A percentile compares a stretch with the other conserved stretches of the same genome.
These are phyloP conservation scores for Cyprinus carpio DNA, from an alignment of 2,113 vertebrate genomes.

Conservation along the genomic window DNA sequence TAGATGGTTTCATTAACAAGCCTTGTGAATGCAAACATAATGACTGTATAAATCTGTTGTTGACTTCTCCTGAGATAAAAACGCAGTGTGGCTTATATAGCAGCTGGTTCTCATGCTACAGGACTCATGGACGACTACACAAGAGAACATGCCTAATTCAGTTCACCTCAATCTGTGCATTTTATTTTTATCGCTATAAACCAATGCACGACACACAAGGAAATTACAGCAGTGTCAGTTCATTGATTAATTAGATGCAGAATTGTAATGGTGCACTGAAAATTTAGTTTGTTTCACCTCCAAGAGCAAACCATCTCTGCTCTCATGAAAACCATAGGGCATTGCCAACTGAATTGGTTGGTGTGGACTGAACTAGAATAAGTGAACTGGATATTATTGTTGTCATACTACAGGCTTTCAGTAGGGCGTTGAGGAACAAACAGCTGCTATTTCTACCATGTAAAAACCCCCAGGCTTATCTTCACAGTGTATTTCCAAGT, in stretches of 20 bases:
- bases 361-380: background rate
- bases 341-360: background rate
- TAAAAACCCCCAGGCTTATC: constrained; percentile 20
- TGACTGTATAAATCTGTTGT: background rate
- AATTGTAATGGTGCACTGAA: background rate
- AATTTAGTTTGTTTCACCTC: background rate
- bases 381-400: background rate
- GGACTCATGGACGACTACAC: background rate
- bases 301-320: background rate
- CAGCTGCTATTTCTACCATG: constrained; percentile 20
- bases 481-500: constrained; percentile 6
- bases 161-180: background rate
- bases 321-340: background rate
- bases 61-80: constrained; percentile 16
- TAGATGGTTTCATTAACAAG: constrained; percentile 49
- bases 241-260: background rate
- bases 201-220: background rate
- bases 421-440: background rate
- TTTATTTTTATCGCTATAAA: background rate
- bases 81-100: background rate
- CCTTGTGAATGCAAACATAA: constrained; percentile 23
- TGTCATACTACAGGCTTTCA: constrained; percentile 6
- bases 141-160: background rate
- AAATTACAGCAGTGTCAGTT: constrained; percentile 2
- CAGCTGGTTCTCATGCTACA: background rate